Evolutionary conservation across 2,797 vertebrate species (phyloP).

Genomic region (Neomorphus geoffroyi): DNA sequence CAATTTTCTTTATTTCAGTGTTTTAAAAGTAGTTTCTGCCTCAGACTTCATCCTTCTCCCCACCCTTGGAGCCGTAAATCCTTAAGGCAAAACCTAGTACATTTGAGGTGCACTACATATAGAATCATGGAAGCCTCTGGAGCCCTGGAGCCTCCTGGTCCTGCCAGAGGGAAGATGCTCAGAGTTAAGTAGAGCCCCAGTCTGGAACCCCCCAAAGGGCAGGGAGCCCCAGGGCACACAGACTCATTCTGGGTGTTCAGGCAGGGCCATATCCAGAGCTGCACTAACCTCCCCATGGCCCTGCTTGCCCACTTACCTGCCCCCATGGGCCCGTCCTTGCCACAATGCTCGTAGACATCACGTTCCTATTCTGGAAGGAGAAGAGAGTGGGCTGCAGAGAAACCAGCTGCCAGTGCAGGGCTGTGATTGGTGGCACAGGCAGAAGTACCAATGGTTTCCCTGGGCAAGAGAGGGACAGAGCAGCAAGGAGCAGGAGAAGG

Average conservation of each 20-base stretch:
- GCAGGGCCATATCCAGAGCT: not conserved
- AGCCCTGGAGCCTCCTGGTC: conserved; percentile 71
- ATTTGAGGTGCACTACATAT: not conserved
- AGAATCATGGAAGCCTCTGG: too few relatives aligned
- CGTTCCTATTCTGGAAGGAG: conserved; percentile 59
- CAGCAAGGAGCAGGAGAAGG: not conserved
- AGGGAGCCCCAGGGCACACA: not conserved
- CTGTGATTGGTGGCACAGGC: too few relatives aligned
- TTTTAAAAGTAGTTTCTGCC: not conserved
- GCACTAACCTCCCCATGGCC: not conserved
- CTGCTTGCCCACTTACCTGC: conserved; percentile 13
- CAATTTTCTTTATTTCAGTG: not conserved
- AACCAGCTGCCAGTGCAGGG: not conserved
- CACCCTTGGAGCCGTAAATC: not conserved
- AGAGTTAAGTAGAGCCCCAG: not conserved
- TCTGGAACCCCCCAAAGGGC: not conserved
- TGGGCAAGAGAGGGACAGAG: not conserved
- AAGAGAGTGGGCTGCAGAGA: not conserved
- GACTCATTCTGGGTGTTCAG: not conserved
- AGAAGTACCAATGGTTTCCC: not conserved
- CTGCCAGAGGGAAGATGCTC: conserved; percentile 66
- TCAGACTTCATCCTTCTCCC: not conserved
- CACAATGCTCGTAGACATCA: conserved; percentile 40
- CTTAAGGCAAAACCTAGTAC: not conserved
- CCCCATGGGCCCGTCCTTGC: conserved; percentile 62